Base-by-base conservation (phyloP, 2,888 invertebrate genomes). In the Drosophila maculinotata region DNA sequence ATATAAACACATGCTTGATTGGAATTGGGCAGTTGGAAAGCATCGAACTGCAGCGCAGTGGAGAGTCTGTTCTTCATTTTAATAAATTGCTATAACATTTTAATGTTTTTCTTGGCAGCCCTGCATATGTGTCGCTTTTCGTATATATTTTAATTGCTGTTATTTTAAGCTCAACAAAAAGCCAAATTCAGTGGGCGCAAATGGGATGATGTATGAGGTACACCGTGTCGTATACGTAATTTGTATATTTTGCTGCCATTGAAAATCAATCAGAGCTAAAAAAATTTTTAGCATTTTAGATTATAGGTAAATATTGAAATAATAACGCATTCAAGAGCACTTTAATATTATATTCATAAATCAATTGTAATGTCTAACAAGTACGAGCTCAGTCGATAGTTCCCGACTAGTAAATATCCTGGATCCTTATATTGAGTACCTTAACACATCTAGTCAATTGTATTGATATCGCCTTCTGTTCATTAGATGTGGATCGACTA, bases 1-100 rank as follows among this genome's bases (percentile, higher is more conserved):
- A 82, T 84, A 79, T 87, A 83, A 83, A 83, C 87, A 82, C 82
- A 87, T 85, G 87, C 87, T 69, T 87, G 82, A 87, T 82, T 87
- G 87, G 74, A 83, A 82, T 74, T 79, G 60, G 60, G 42, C 78
- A 58, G 51, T 49, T 53, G 41, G 31, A 42, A 57, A 31, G 42
- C 60, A 60, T 51, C 66, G 56, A 70, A 52, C 59, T 47, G 28
- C 26, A 49, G 26, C 25, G 3, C 14, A 42, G 14, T 48, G 14
- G 23, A 36, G 36, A 60, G 30, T 49, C 39, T 42, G 23, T 58
- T 41, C 12, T 45, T 33, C 49, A 58, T 77, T 77, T 63, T 73
- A 63, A 60, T 66, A 73, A 59, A 63, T 63, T 76, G 45, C 42
- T 53, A 30, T 56, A 66, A 58, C 26, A 52, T 63, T 56, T 70